phyloP scores from a whole-genome alignment of 2,888 invertebrate species.

The Heliconius hortense region DNA sequence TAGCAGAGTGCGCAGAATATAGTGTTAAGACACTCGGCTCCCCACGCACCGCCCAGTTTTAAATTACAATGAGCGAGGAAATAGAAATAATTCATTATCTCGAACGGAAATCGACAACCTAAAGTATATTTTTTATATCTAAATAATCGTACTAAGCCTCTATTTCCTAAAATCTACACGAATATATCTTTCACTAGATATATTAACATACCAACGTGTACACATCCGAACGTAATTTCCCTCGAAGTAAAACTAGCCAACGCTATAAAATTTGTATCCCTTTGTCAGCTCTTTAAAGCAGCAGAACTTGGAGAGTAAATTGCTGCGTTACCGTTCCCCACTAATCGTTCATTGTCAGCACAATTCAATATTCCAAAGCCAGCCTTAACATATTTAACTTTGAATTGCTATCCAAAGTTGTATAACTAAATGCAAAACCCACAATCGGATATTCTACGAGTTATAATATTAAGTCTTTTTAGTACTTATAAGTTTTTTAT shows the following conservation, averaged over 20 bases:
- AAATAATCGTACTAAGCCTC: no score
- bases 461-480: neutral
- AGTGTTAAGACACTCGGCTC: no score
- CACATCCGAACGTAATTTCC: neutral
- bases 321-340: constrained; percentile 25
- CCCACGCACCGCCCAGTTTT: no score
- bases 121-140: no score
- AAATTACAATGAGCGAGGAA: no score
- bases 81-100: neutral
- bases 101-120: neutral
- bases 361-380: constrained; percentile 15
- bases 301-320: constrained; percentile 22
- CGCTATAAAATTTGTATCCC: constrained; percentile 19
- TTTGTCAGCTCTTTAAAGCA: constrained; percentile 23
- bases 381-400: constrained; percentile 2
- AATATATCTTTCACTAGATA: neutral
- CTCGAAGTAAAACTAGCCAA: neutral
- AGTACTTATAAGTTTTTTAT: neutral
- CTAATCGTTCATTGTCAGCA: constrained; percentile 33
- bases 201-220: neutral
- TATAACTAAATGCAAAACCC: constrained; percentile 4
- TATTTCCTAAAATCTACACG: neutral
- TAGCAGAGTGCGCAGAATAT: neutral
- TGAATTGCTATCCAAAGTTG: neutral
- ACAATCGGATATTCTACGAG: neutral